A percentile compares a stretch with the other conserved stretches of the same genome.
Conservation (phyloP, 2,113 vertebrate genomes). For the Phalacrocorax pelagicus region DNA sequence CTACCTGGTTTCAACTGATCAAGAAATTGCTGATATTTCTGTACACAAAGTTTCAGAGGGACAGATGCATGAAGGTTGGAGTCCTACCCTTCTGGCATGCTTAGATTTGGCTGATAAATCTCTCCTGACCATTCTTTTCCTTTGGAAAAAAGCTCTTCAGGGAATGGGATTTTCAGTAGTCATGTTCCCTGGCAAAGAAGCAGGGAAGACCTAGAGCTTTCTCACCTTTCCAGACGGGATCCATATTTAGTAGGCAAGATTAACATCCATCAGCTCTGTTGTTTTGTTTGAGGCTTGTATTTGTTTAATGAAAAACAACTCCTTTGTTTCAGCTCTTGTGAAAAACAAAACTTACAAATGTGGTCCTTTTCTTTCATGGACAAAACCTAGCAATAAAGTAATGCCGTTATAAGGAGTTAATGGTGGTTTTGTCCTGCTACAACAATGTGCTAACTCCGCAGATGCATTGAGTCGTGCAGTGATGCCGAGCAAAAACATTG, state of each 20-base stretch:
- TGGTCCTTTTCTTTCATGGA: not conserved
- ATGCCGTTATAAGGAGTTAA: not conserved
- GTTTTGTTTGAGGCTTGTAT: constrained; percentile 16
- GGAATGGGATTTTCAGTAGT: constrained; percentile 21
- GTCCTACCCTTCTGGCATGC: constrained; percentile 39
- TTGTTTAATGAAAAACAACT: not conserved
- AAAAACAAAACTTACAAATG: not conserved
- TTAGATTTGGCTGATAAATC: constrained; percentile 16
- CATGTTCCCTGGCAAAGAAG: not conserved
- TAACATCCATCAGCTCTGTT: constrained; percentile 5
- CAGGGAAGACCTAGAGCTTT: not conserved
- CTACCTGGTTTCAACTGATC: constrained; percentile 33
- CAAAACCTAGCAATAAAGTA: not conserved
- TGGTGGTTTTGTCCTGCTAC: not conserved
- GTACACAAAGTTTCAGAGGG: constrained; percentile 39
- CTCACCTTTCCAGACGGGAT: constrained; percentile 42
- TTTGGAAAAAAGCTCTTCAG: not conserved
- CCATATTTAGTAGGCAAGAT: not conserved
- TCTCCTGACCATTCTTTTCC: constrained; percentile 29
- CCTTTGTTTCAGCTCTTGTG: not conserved
- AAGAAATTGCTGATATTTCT: constrained; percentile 57
- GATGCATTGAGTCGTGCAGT: not conserved
- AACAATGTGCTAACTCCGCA: not conserved
- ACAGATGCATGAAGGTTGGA: constrained; percentile 42
- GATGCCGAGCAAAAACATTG: not conserved